Base-by-base conservation (phyloP, 2,113 vertebrate species). In the Arothron firmamentum region DNA sequence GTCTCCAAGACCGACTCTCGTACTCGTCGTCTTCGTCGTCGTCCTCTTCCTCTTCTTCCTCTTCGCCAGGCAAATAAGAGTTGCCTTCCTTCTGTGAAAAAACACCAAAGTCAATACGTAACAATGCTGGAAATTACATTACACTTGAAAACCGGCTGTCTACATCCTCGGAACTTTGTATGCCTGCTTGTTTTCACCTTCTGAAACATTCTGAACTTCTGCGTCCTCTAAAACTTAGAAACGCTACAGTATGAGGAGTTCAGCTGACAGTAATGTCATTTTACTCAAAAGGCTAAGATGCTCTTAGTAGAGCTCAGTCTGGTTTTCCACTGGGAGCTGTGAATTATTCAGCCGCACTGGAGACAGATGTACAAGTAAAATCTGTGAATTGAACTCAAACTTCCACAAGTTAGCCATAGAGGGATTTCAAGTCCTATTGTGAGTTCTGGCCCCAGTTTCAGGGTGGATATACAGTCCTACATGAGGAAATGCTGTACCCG, bases 11-110 rank as follows among this genome's bases (percentile, higher is more conserved):
- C 78, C 96, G 95, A 75, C 95, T 96, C 78, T 97, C 94, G 52
- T 94, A 92, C 80, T 98, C 94, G 45, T 99, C 95, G 62, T 99
- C 96, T 7, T 99, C 96, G 1, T 98, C 95, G 0, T 98, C 96
- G 0, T 99, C 96, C 15, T 99, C 96, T 69, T 99, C 94, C 86
- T 98, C 96, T 64, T 90, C 90, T 28, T 82, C 80, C 28, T 94
- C 93, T 79, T 94, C 95, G 34, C 93, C 94, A 64, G 94, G 91
- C 89, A 96, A 90, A 81, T 93, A 92, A 48, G 94, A 91, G 65
- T 93, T 92, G 56, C 90, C 92, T 28, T 93, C 92, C 85, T 96
- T 94, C 96, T 98, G 77, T 59, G 2, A 3, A 23, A 54, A 15
- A 23, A 45, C 8, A 28, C 14, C 6, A 28, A n/a, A 28, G 4